Evolutionary conservation across 1,140 invertebrate genomes (phyloP).

Genomic region (Habropoda laboriosa): DNA sequence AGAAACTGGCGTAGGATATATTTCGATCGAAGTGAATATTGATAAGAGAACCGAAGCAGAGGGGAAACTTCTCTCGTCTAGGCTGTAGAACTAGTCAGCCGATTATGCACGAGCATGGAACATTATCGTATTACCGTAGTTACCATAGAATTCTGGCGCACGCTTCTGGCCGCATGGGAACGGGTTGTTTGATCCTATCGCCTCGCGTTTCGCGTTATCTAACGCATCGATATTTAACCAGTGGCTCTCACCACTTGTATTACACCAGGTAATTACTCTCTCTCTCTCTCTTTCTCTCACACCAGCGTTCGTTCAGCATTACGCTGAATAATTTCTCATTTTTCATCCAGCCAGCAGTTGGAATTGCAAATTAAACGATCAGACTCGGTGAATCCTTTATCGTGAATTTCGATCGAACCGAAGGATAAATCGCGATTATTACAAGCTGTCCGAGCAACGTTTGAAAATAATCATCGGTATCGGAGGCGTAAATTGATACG

Average conservation of each 20-base stretch:
- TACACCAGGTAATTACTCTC: too few species aligned
- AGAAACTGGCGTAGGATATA: too few species aligned
- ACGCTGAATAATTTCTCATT: neutral
- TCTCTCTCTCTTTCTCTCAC: too few species aligned
- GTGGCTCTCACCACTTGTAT: slow-evolving; percentile 10
- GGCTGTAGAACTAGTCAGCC: too few species aligned
- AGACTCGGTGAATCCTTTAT: too few species aligned
- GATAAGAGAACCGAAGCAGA: neutral
- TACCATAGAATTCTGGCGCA: slow-evolving; percentile 42
- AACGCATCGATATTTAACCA: slow-evolving; percentile 56
- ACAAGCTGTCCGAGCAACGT: neutral
- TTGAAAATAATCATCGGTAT: neutral
- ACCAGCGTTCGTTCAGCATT: too few species aligned
- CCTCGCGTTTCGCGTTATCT: slow-evolving; percentile 47
- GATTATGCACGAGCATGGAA: neutral
- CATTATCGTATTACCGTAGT: slow-evolving; percentile 57
- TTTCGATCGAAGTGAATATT: neutral
- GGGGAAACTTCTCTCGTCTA: too few species aligned
- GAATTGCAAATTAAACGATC: too few species aligned
- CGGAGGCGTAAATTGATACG: neutral
- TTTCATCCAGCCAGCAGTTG: too few species aligned
- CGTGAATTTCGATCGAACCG: too few species aligned
- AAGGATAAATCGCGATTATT: neutral
- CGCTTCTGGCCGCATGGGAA: slow-evolving; percentile 11
- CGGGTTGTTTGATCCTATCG: slow-evolving; percentile 23